These are phyloP conservation scores for Diacarnus erythraeanus DNA, from an alignment of 37 sponge, comb jelly and placozoan species.

Conservation along the genomic window DNA sequence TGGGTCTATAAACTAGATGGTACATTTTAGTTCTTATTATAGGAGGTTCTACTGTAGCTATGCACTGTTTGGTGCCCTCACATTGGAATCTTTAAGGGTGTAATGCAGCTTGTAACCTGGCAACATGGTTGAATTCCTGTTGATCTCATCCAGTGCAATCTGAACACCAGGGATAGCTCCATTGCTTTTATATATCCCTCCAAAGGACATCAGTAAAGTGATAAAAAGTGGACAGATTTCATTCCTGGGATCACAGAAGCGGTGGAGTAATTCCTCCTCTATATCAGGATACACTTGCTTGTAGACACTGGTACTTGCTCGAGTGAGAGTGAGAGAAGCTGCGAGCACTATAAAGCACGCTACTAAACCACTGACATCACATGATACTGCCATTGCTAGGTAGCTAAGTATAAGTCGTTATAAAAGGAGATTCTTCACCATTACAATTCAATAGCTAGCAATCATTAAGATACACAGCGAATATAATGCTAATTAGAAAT, in stretches of 20 bases:
- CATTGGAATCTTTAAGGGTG: conserved; percentile 29
- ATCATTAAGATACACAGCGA: no score
- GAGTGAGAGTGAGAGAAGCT: no score
- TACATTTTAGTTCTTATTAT: no score
- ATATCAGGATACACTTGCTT: conserved; percentile 6
- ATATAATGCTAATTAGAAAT: no score
- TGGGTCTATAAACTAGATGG: no score
- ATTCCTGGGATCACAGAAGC: neutral
- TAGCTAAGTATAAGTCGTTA: neutral
- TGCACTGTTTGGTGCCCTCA: neutral
- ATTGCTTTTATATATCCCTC: conserved; percentile 28
- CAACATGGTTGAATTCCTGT: conserved; percentile 11
- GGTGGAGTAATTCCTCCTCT: neutral
- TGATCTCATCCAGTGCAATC: conserved; percentile 36
- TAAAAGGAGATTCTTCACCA: no score
- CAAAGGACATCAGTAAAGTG: conserved; percentile 27
- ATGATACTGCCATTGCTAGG: neutral
- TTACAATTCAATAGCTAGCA: no score
- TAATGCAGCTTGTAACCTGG: conserved; percentile 34
- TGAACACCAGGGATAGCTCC: conserved; percentile 27
- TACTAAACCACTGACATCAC: neutral
- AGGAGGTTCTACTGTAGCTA: neutral
- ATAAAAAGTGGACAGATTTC: conserved; percentile 19
- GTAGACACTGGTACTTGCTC: neutral
- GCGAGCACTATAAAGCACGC: neutral